Evolutionary conservation across 2,113 vertebrate species (phyloP).

Genomic region (Hystrix brachyura): DNA sequence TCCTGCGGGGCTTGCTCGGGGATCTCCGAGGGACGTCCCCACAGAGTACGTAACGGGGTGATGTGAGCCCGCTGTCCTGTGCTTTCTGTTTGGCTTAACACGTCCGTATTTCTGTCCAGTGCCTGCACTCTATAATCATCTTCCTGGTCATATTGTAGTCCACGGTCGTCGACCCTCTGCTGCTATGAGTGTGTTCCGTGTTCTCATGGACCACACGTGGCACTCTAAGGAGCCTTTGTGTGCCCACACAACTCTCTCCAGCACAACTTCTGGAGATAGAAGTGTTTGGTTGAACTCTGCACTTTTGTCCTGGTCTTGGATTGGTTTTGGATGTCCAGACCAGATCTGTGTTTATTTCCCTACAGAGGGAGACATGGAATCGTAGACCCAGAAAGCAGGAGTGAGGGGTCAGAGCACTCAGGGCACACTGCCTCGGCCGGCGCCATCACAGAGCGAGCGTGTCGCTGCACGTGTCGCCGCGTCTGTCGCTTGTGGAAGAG

Average conservation of each 20-base stretch:
- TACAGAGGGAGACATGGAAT: accelerated
- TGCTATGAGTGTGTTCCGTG: accelerated
- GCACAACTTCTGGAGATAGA: not conserved
- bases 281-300: not conserved
- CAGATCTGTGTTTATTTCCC: not conserved
- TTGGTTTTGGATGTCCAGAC: not conserved
- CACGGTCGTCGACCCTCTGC: too few species aligned
- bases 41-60: accelerated
- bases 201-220: not conserved
- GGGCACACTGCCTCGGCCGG: accelerated
- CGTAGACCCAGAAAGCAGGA: not conserved
- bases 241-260: too few species aligned
- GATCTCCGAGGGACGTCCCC: not conserved
- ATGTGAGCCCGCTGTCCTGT: accelerated
- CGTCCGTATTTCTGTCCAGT: accelerated
- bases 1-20: accelerated
- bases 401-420: not conserved
- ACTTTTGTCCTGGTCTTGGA: not conserved
- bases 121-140: accelerated
- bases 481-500: not conserved
- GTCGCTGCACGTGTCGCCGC: not conserved
- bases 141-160: accelerated
- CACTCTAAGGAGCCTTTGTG: accelerated
- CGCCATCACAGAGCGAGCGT: accelerated
- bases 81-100: not conserved